Evolutionary conservation across 1,140 invertebrate genomes (phyloP).

Genomic region (Bombyx mandarina): DNA sequence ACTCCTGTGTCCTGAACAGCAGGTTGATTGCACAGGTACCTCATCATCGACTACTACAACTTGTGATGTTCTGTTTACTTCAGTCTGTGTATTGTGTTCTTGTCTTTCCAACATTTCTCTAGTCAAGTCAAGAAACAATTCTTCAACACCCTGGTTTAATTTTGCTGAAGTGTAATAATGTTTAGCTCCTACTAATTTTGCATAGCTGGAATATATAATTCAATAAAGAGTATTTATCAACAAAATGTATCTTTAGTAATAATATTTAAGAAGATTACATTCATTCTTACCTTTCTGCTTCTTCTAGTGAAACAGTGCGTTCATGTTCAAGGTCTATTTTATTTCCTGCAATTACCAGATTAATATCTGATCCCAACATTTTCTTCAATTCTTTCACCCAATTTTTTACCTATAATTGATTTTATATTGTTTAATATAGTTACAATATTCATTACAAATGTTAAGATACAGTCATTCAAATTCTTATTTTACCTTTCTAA

Average conservation of each 20-base stretch:
- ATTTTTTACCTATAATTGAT: constrained; percentile 85
- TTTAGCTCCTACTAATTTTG: constrained; percentile 91
- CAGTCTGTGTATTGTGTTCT: constrained; percentile 32
- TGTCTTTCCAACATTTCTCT: constrained; percentile 61
- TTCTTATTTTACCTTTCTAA: constrained; percentile 83
- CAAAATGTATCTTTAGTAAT: too few species aligned
- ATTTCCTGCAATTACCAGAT: constrained; percentile 95
- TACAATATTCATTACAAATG: neutral
- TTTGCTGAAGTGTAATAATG: constrained; percentile 98
- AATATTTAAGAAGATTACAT: too few species aligned
- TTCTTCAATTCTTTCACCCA: constrained; percentile 98
- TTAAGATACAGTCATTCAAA: neutral
- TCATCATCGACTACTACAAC: constrained; percentile 62
- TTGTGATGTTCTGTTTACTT: constrained; percentile 27
- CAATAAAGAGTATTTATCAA: too few species aligned
- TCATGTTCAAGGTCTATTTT: constrained; percentile 97
- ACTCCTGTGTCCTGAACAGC: constrained; percentile 43
- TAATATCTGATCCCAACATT: constrained; percentile 95
- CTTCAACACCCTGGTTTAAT: constrained; percentile 92
- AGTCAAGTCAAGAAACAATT: constrained; percentile 91
- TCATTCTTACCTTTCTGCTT: constrained; percentile 83
- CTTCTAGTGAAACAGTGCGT: constrained; percentile 84
- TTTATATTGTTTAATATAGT: neutral
- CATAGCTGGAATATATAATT: constrained; percentile 77
- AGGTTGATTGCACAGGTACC: constrained; percentile 32